Evolutionary conservation across 2,888 invertebrate species (phyloP).

Genomic region (Andrena haemorrhoa): DNA sequence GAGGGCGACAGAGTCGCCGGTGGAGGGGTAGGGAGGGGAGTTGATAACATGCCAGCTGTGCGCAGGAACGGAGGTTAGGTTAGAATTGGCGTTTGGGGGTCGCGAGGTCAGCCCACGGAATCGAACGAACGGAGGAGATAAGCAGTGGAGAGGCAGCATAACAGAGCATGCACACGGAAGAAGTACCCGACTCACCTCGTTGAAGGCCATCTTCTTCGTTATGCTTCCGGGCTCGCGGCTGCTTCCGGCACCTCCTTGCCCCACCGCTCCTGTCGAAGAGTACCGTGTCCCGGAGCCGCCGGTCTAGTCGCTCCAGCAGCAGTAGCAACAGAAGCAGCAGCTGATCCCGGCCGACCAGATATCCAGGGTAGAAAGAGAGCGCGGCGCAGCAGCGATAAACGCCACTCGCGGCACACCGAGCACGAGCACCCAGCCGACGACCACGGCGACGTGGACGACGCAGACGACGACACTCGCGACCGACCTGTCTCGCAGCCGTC

Average conservation of each 20-base stretch:
- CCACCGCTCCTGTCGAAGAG: slow-evolving; percentile 76
- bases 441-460: slow-evolving; percentile 48
- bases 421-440: slow-evolving; percentile 49
- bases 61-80: slow-evolving; percentile 79
- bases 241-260: slow-evolving; percentile 83
- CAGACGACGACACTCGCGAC: slow-evolving; percentile 61
- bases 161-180: not conserved
- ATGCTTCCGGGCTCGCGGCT: slow-evolving; percentile 82
- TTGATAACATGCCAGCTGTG: slow-evolving; percentile 82
- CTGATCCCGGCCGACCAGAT: slow-evolving; percentile 70
- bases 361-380: slow-evolving; percentile 66
- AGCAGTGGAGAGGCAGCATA: slow-evolving; percentile 27
- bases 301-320: slow-evolving; percentile 68
- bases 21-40: slow-evolving; percentile 52
- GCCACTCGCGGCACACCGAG: slow-evolving; percentile 55
- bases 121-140: slow-evolving; percentile 61
- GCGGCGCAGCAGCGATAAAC: slow-evolving; percentile 69
- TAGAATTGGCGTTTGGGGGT: slow-evolving; percentile 78
- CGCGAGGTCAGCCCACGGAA: slow-evolving; percentile 76
- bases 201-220: slow-evolving; percentile 89
- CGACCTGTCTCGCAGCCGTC: slow-evolving; percentile 77
- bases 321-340: slow-evolving; percentile 63
- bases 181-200: slow-evolving; percentile 88
- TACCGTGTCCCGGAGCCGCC: slow-evolving; percentile 67
- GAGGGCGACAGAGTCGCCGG: slow-evolving; percentile 28